phyloP scores from a whole-genome alignment of 1,140 invertebrate species.

The Orussus abietinus region DNA sequence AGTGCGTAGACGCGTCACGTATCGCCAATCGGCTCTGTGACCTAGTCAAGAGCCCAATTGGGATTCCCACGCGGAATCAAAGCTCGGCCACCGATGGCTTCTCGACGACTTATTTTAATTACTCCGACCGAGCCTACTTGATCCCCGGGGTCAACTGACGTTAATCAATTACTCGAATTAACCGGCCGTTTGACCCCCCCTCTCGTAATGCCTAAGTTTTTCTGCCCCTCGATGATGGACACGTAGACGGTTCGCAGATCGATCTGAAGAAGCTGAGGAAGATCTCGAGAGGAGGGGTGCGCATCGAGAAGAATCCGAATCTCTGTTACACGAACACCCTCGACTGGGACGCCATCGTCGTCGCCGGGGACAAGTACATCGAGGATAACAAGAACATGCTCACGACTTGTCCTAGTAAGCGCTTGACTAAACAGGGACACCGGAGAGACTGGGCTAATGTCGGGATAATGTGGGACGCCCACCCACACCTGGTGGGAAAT shows the following conservation, averaged over 20 bases:
- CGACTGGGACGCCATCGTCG: slow-evolving; percentile 65
- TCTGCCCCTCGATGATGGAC: too few species aligned
- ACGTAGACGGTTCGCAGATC: slow-evolving; percentile 59
- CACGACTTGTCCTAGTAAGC: too few species aligned
- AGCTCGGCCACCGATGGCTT: too few species aligned
- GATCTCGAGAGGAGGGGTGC: slow-evolving; percentile 65
- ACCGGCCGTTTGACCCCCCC: slow-evolving; percentile 21
- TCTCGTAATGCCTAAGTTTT: slow-evolving; percentile 9
- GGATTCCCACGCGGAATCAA: slow-evolving; percentile 35
- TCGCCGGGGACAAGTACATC: slow-evolving; percentile 48
- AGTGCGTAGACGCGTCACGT: slow-evolving; percentile 7
- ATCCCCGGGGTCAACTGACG: slow-evolving; percentile 26
- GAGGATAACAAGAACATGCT: slow-evolving; percentile 38
- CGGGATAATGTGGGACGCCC: too few species aligned
- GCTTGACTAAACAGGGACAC: too few species aligned
- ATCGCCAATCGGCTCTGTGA: neutral
- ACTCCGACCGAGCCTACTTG: slow-evolving; percentile 11
- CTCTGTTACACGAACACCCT: slow-evolving; percentile 71
- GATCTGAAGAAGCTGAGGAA: slow-evolving; percentile 63
- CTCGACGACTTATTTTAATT: slow-evolving; percentile 20
- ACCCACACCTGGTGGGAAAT: too few species aligned
- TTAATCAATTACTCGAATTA: slow-evolving; percentile 32
- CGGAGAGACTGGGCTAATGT: too few species aligned
- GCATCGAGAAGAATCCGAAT: slow-evolving; percentile 68
- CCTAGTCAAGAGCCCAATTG: neutral